Evolutionary conservation across 2,888 invertebrate genomes (phyloP).

Genomic region (Oligia strigilis): DNA sequence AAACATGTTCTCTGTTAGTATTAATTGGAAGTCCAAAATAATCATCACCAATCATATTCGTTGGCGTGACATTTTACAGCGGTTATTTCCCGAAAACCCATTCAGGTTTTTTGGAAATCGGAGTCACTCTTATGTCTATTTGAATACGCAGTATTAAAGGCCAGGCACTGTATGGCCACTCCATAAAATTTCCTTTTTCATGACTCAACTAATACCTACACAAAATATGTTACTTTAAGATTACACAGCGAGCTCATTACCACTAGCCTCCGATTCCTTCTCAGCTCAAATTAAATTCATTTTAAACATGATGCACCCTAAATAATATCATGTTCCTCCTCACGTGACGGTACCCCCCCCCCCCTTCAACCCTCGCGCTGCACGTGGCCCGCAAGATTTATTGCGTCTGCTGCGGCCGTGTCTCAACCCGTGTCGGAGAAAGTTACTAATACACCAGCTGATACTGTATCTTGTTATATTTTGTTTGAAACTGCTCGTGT

Average conservation of each 20-base stretch:
- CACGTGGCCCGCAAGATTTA: slow-evolving; percentile 66
- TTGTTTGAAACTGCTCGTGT: slow-evolving; percentile 32
- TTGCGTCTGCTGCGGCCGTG: slow-evolving; percentile 65
- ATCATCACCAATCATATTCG: not conserved
- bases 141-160: not conserved
- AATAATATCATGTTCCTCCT: slow-evolving; percentile 58
- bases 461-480: slow-evolving; percentile 42
- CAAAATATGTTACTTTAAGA: not conserved
- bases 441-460: slow-evolving; percentile 64
- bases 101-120: too few relatives aligned
- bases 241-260: not conserved
- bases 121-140: not conserved
- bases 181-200: not conserved
- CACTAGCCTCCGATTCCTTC: not conserved
- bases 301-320: slow-evolving; percentile 57
- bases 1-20: not conserved
- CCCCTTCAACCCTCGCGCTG: slow-evolving; percentile 17
- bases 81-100: too few relatives aligned
- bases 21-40: too few relatives aligned
- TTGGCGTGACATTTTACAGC: not conserved
- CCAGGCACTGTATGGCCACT: not conserved
- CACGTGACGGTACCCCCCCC: slow-evolving; percentile 44
- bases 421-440: slow-evolving; percentile 62
- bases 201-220: not conserved
- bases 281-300: slow-evolving; percentile 30